phyloP scores from a whole-genome alignment of 2,888 invertebrate genomes.

The Sphecodes monilicornis region DNA sequence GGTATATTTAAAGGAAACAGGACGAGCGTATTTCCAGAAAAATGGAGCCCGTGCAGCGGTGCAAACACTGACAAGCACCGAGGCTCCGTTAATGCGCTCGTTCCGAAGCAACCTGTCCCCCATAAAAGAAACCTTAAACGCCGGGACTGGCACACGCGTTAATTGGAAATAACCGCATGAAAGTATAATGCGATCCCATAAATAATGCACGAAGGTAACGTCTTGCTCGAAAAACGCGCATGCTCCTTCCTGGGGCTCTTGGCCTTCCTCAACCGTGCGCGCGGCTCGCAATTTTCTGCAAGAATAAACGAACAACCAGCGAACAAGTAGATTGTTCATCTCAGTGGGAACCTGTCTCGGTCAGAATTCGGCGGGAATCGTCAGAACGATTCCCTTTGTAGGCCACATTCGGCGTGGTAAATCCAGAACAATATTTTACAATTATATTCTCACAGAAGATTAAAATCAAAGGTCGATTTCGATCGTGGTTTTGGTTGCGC shows the following conservation, averaged over 20 bases:
- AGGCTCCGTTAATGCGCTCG: constrained; percentile 16
- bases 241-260: constrained; percentile 33
- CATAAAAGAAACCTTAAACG: constrained; percentile 26
- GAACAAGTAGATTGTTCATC: neutral
- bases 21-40: neutral
- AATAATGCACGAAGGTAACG: constrained; percentile 33
- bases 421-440: neutral
- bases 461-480: neutral
- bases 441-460: neutral
- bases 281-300: constrained; percentile 56
- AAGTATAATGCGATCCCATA: constrained; percentile 29
- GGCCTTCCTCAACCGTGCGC: constrained; percentile 53
- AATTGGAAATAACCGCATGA: constrained; percentile 33
- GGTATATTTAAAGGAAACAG: neutral
- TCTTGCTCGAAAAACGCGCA: constrained; percentile 30
- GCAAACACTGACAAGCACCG: neutral
- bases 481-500: no score
- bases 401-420: neutral
- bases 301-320: constrained; percentile 18
- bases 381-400: neutral
- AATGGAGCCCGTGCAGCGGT: neutral
- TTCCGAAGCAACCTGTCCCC: constrained; percentile 20
- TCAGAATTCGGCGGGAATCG: neutral
- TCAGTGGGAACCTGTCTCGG: neutral
- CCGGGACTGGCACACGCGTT: constrained; percentile 22